Conservation (phyloP, 2,888 invertebrate genomes). For the Aquatica leii region DNA sequence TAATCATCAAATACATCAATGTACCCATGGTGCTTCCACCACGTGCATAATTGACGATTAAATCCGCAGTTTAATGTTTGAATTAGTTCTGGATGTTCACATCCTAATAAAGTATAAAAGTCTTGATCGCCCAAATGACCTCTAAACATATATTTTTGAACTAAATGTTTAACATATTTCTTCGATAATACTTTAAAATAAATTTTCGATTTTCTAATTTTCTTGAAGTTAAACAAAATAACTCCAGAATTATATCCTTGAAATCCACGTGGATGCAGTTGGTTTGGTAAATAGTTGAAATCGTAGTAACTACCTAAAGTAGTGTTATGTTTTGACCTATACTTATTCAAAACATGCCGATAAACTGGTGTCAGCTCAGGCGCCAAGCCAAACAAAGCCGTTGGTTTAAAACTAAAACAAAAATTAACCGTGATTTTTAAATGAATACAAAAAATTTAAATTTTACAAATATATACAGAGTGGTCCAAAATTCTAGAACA, state of each 20-base stretch:
- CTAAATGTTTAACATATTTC: slow-evolving; percentile 64
- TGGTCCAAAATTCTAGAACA: too few relatives aligned
- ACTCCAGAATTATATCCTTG: slow-evolving; percentile 87
- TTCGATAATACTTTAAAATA: slow-evolving; percentile 68
- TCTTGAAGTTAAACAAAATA: slow-evolving; percentile 73
- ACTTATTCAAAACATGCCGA: slow-evolving; percentile 74
- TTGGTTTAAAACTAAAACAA: slow-evolving; percentile 64
- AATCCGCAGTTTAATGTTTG: slow-evolving; percentile 78
- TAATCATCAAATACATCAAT: slow-evolving; percentile 75
- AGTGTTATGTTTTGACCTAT: slow-evolving; percentile 69
- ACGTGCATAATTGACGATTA: slow-evolving; percentile 82
- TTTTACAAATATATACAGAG: too few relatives aligned
- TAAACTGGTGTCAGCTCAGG: slow-evolving; percentile 83
- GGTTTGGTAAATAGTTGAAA: slow-evolving; percentile 48
- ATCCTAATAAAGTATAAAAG: slow-evolving; percentile 76
- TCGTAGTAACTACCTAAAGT: slow-evolving; percentile 65
- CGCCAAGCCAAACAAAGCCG: slow-evolving; percentile 74
- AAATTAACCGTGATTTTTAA: too few relatives aligned
- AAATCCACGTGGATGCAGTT: slow-evolving; percentile 62
- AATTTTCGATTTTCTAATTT: slow-evolving; percentile 68
- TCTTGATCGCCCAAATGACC: slow-evolving; percentile 86
- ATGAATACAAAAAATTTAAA: too few relatives aligned
- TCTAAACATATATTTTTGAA: slow-evolving; percentile 70
- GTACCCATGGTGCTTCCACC: slow-evolving; percentile 83
- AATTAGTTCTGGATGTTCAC: slow-evolving; percentile 75